Evolutionary conservation across 2,888 invertebrate genomes (phyloP).

Genomic region (Notocelia uddmanniana): DNA sequence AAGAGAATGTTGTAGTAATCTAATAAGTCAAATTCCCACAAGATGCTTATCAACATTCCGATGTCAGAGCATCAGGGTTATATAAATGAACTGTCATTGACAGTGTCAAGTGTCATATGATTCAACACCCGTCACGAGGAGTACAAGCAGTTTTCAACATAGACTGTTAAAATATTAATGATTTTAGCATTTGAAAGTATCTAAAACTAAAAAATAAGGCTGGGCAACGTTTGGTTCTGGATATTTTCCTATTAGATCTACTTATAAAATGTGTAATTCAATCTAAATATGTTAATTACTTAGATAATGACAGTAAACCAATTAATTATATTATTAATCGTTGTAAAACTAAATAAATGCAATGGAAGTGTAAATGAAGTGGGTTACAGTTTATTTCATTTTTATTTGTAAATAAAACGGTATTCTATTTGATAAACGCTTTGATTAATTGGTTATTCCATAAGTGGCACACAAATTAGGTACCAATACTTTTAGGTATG

Average conservation of each 20-base stretch:
- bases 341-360: conserved; percentile 60
- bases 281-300: conserved; percentile 46
- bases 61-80: too few species aligned
- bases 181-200: conserved; percentile 50
- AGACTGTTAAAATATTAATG: conserved; percentile 31
- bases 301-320: conserved; percentile 48
- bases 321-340: conserved; percentile 53
- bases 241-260: conserved; percentile 49
- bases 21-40: too few species aligned
- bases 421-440: conserved; percentile 34
- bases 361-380: conserved; percentile 55
- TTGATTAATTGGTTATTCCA: conserved; percentile 37
- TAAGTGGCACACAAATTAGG: too few species aligned
- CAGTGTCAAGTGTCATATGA: too few species aligned
- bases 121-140: too few species aligned
- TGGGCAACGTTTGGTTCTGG: conserved; percentile 53
- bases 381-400: conserved; percentile 48
- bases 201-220: conserved; percentile 55
- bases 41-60: too few species aligned
- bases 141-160: background rate
- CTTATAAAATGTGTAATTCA: conserved; percentile 20
- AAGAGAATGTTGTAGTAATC: too few species aligned
- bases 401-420: conserved; percentile 46
- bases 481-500: too few species aligned
- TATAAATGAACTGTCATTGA: too few species aligned